A percentile compares a stretch with the other conserved stretches of the same genome.
These are phyloP conservation scores for Metalampra italica DNA, from an alignment of 2,888 invertebrate genomes.

Conservation along the genomic window DNA sequence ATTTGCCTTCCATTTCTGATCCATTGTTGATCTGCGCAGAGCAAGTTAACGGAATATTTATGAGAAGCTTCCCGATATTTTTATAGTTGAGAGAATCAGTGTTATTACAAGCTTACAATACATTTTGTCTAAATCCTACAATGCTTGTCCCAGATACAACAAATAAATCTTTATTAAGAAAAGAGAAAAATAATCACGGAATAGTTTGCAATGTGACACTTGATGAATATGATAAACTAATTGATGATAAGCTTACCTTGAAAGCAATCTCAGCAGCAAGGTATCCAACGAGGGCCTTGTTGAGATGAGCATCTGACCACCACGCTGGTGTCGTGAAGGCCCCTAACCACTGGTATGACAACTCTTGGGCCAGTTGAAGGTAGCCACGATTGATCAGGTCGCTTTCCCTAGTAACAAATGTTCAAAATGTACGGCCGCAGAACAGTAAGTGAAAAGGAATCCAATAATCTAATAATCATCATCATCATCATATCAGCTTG, in stretches of 20 bases:
- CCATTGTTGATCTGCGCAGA: slow-evolving; percentile 81
- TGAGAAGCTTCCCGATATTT: neutral
- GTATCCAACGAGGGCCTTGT: slow-evolving; percentile 87
- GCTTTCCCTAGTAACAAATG: slow-evolving; percentile 80
- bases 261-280: slow-evolving; percentile 85
- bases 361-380: slow-evolving; percentile 83
- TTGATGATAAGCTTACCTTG: slow-evolving; percentile 74
- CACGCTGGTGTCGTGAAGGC: slow-evolving; percentile 85
- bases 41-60: neutral
- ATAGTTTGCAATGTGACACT: no score
- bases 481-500: no score
- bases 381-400: slow-evolving; percentile 82
- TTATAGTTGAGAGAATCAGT: no score
- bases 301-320: slow-evolving; percentile 87
- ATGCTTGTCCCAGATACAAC: no score
- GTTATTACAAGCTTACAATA: no score
- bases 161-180: no score
- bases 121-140: no score
- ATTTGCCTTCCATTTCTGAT: slow-evolving; percentile 86
- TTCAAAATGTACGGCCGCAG: no score
- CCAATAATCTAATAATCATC: no score
- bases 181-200: no score
- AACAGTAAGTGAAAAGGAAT: no score
- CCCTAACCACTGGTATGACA: slow-evolving; percentile 90
- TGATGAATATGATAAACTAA: neutral